These are phyloP conservation scores for Thereva unica DNA, from an alignment of 2,888 invertebrate species.

Conservation along the genomic window DNA sequence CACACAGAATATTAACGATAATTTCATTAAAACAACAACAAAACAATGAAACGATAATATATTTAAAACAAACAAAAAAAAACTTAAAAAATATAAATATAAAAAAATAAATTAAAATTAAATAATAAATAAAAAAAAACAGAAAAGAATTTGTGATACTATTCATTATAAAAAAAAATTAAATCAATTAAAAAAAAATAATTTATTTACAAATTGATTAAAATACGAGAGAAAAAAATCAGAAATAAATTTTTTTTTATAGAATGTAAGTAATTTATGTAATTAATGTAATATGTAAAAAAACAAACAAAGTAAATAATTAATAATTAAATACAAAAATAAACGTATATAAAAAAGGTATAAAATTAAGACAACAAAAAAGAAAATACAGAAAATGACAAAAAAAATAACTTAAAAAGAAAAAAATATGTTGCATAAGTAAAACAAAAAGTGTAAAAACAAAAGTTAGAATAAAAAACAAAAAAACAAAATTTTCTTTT, in stretches of 20 bases:
- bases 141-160: conserved; percentile 42
- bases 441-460: too few species aligned
- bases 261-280: conserved; percentile 22
- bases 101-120: conserved; percentile 33
- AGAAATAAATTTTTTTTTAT: conserved; percentile 18
- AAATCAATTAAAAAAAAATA: conserved; percentile 36
- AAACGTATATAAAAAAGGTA: conserved; percentile 21
- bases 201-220: conserved; percentile 36
- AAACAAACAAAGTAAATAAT: conserved; percentile 16
- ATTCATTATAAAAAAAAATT: conserved; percentile 38
- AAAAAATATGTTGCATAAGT: conserved; percentile 15
- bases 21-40: too few species aligned
- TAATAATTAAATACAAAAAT: conserved; percentile 21
- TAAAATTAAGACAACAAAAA: conserved; percentile 7
- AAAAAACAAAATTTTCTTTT: too few species aligned
- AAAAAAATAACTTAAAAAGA: conserved; percentile 13
- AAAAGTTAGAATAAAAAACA: too few species aligned
- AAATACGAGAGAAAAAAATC: conserved; percentile 5
- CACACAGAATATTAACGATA: too few species aligned
- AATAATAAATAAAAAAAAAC: conserved; percentile 29
- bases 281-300: conserved; percentile 32
- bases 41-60: background rate
- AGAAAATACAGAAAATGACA: conserved; percentile 3
- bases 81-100: conserved; percentile 30
- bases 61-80: conserved; percentile 18